A percentile compares a stretch with the other conserved stretches of the same genome.
Evolutionary conservation across 2,888 invertebrate genomes (phyloP).

Genomic region (Synanthedon vespiformis): DNA sequence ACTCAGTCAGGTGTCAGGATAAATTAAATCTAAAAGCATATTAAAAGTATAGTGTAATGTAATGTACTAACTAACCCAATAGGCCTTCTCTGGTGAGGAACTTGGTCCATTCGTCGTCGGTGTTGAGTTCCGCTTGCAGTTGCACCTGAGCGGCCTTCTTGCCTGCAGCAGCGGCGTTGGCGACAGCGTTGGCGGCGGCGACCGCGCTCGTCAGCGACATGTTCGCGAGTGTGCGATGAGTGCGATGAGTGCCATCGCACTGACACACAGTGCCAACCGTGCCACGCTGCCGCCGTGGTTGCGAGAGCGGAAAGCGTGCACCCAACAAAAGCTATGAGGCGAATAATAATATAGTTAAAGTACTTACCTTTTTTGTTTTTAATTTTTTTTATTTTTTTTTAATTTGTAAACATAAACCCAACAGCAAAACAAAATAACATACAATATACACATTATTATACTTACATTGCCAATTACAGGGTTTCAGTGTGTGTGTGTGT

Average conservation of each 20-base stretch:
- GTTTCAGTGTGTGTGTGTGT: too few relatives aligned
- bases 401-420: too few relatives aligned
- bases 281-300: not conserved
- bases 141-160: slow-evolving; percentile 84
- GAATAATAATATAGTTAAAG: too few relatives aligned
- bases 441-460: too few relatives aligned
- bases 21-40: too few relatives aligned
- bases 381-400: too few relatives aligned
- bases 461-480: too few relatives aligned
- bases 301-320: slow-evolving; percentile 3
- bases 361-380: too few relatives aligned
- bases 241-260: slow-evolving; percentile 5
- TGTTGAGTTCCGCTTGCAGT: slow-evolving; percentile 83
- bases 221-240: slow-evolving; percentile 13
- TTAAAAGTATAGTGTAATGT: too few relatives aligned
- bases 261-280: too few relatives aligned
- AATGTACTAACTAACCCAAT: slow-evolving; percentile 75
- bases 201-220: slow-evolving; percentile 59
- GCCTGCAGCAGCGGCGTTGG: slow-evolving; percentile 62
- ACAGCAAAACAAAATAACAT: too few relatives aligned
- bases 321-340: not conserved
- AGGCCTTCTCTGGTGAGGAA: slow-evolving; percentile 82
- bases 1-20: too few relatives aligned
- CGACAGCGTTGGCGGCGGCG: slow-evolving; percentile 48
- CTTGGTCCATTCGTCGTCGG: slow-evolving; percentile 88